These are phyloP conservation scores for Acanthisitta chloris DNA, from an alignment of 2,113 vertebrate species.

Conservation along the genomic window DNA sequence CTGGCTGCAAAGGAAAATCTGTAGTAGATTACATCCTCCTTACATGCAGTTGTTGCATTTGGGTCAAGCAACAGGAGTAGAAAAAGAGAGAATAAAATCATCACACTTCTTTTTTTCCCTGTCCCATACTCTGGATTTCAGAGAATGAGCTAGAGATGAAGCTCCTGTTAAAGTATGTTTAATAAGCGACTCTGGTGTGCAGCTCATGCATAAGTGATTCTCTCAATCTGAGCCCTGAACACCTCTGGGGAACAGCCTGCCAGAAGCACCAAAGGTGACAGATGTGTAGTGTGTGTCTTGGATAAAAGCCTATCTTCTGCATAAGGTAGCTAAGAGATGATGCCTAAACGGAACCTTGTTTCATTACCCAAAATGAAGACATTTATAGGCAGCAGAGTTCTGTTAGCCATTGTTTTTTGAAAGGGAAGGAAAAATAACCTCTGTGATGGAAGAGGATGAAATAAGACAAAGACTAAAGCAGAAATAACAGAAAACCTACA, in stretches of 20 bases:
- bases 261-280: constrained; percentile 10
- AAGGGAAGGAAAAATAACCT: background rate
- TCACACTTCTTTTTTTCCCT: background rate
- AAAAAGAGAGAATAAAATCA: background rate
- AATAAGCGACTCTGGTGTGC: background rate
- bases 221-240: background rate
- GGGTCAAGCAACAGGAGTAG: background rate
- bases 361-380: background rate
- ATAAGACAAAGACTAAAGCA: background rate
- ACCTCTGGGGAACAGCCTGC: background rate
- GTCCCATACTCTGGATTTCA: background rate
- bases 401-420: background rate
- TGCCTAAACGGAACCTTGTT: background rate
- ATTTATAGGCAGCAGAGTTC: background rate
- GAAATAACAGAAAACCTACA: background rate
- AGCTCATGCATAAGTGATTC: background rate
- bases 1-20: background rate
- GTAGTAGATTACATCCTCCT: background rate
- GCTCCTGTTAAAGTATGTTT: background rate
- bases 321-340: background rate
- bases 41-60: background rate
- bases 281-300: background rate
- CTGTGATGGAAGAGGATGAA: background rate
- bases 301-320: constrained; percentile 1
- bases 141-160: background rate